These are phyloP conservation scores for Chiloscyllium punctatum DNA, from an alignment of 2,797 vertebrate genomes.

Conservation along the genomic window DNA sequence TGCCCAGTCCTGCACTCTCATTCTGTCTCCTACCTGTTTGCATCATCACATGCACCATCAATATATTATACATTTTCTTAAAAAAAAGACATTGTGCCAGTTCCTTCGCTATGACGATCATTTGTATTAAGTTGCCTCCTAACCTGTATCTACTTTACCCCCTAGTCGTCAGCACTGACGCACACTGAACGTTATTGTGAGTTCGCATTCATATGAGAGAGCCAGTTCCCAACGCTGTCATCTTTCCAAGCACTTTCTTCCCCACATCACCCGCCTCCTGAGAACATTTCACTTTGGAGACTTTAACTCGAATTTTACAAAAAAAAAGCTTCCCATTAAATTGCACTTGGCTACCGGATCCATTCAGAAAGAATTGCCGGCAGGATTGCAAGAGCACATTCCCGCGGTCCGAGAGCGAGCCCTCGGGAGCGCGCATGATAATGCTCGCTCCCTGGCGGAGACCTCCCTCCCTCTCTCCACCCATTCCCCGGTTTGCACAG, in stretches of 20 bases:
- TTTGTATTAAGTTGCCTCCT: not conserved
- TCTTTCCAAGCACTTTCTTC: not conserved
- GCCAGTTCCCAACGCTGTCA: not conserved
- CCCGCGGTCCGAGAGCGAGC: not conserved
- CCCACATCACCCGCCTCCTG: too few relatives aligned
- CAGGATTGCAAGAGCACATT: not conserved
- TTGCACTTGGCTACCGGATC: not conserved
- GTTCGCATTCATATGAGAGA: not conserved
- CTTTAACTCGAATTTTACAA: too few relatives aligned
- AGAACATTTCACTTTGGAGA: too few relatives aligned
- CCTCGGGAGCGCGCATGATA: not conserved
- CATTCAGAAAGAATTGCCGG: conserved; percentile 27
- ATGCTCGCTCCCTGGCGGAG: not conserved
- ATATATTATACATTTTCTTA: too few relatives aligned
- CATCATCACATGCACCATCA: not conserved
- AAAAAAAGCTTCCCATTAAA: not conserved
- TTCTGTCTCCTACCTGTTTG: not conserved
- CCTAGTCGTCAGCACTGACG: conserved; percentile 31
- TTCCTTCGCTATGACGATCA: not conserved
- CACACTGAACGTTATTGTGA: conserved; percentile 24
- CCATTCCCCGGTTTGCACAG: too few relatives aligned
- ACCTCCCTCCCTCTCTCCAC: not conserved
- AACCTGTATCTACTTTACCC: not conserved
- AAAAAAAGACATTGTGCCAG: not conserved
- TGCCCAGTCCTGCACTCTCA: not conserved